Base-by-base conservation (phyloP, 2,888 invertebrate genomes). In the Matsumyia berberina region DNA sequence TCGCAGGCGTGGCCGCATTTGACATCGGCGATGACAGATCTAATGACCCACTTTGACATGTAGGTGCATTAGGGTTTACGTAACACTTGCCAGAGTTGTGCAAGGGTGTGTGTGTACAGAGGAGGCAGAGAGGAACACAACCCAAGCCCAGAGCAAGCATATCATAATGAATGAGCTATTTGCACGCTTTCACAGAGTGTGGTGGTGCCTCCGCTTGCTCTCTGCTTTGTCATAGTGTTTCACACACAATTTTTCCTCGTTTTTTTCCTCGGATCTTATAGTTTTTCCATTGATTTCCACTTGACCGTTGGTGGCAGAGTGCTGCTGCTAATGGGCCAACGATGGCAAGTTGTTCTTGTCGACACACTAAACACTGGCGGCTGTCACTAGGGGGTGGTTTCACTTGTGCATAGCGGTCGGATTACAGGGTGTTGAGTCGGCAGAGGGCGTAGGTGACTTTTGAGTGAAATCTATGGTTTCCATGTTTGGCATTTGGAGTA, bases 31-130 rank as follows among this genome's bases (percentile, higher is more conserved):
- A 69, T 73, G 78, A 79, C 83, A 83, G 73, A 79, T 83, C 24
- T 62, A 83, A 57, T 83, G 79, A 79, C 83, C 83, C 69, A 83
- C 57, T 69, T 83, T 83, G 73, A 73, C 83, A 69, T 12, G n/a
- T n/a, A 39, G 39, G 60, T 74, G 62, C 69, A 83, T 83, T 79
- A 69, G 72, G 79, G 83, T 79, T 83, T 79, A 79, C 53, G 78
- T 74, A 79, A 72, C 69, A 58, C 79, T 64, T 70, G 35, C 17
- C 19, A 39, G 53, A 17, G 66, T 42, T 24, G 5, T 37, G 12
- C 2, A 1, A 24, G 17, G 15, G 15, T 57, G 24, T 6, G 17
- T 29, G 15, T 57, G 24, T 6, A n/a, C 9, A 24, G 42, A 11
- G 24, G 6, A 42, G 44, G 24, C 8, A 49, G 33, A 37, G 8